phyloP scores from a whole-genome alignment of 2,888 invertebrate genomes.

The Sinhomidia bicolor region DNA sequence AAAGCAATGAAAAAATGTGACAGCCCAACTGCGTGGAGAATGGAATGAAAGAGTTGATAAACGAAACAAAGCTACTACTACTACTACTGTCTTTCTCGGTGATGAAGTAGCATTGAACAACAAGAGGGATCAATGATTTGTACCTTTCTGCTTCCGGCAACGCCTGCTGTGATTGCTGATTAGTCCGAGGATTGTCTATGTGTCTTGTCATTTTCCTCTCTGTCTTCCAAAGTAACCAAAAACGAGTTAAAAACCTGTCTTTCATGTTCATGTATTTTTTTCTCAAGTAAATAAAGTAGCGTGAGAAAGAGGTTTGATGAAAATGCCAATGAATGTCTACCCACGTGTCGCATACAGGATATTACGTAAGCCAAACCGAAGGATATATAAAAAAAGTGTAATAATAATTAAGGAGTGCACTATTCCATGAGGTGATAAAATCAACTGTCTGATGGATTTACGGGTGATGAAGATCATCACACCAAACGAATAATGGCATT shows the following conservation, averaged over 20 bases:
- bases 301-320: background rate
- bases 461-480: background rate
- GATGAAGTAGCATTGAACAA: constrained; percentile 26
- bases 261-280: background rate
- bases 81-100: background rate
- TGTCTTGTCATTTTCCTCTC: background rate
- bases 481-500: background rate
- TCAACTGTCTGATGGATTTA: constrained; percentile 18
- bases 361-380: background rate
- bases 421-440: constrained; percentile 37
- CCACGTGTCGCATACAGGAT: background rate
- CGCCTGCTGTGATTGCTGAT: constrained; percentile 65
- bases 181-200: constrained; percentile 1
- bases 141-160: constrained; percentile 59
- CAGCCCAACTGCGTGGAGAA: no score
- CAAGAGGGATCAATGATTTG: constrained; percentile 53
- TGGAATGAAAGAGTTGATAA: background rate
- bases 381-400: background rate
- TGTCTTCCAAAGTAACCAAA: background rate
- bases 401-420: background rate
- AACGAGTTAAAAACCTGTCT: constrained; percentile 22
- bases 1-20: background rate
- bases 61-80: constrained; percentile 15
- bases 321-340: background rate
- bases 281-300: constrained; percentile 3